Evolutionary conservation across 2,888 invertebrate genomes (phyloP), one percentile per base, ranked within the genome.

Genomic region (Mycogona germanica): DNA sequence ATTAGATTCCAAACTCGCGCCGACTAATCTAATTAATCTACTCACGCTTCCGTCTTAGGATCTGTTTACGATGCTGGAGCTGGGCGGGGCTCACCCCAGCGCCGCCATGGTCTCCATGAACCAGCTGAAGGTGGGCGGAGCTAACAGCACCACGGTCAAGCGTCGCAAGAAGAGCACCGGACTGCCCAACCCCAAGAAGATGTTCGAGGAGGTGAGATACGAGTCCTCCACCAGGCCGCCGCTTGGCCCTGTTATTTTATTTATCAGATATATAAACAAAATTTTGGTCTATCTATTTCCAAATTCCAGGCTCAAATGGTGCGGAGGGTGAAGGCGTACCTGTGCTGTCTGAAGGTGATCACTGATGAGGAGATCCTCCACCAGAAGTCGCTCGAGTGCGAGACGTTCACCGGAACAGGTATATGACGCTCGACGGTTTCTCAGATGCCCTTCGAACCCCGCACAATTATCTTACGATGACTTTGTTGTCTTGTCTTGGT

Each of bases 101-200:
- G 84, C 81, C 60, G 88, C 88, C 2, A 87, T 89, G 82, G 85
- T 87, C 53, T 83, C 87, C 45, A 72, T 89, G 56, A 89, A 89
- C 70, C 88, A 88, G 70, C 76, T 89, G 68, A 85, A 85, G 4
- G 83, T 85, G 7, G 82, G 83, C 28, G 62, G 62, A 29, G 57
- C 64, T 55, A 59, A 67, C 59, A 57, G 67, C n/a, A 84, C 88
- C 0, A 91, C 89, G 2, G 88, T 91, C 0, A 92, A 91, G 67
- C 75, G 89, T 62, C 78, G 91, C 62, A 89, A 91, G 71, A 87
- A 91, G 68, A 84, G 91, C 0, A 79, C 86, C 29, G 84, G 89
- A 28, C 85, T 88, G 3, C 89, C 89, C 1, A 95, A 96, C 72
- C 88, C 91, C 50, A 95, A 95, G 73, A 95, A 93, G 71, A 95